Base-by-base conservation (phyloP, 2,797 vertebrate genomes). In the Lates japonicus region DNA sequence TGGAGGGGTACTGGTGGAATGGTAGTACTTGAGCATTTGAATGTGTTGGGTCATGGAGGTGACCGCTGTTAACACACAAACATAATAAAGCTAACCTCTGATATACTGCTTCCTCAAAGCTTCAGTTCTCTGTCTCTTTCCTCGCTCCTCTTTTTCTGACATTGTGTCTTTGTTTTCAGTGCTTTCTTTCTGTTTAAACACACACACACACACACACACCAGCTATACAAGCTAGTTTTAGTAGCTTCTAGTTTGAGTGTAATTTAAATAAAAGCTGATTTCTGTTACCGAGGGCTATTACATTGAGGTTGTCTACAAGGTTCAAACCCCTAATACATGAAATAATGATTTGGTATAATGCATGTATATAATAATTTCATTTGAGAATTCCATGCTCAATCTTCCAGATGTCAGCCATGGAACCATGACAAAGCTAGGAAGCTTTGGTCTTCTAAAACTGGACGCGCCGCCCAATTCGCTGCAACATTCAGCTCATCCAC, bases 371-470 rank as follows among this genome's bases (percentile, higher is more conserved):
- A n/a, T n/a, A n/a, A n/a, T n/a, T n/a, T n/a, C n/a, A n/a, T 70
- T 62, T n/a, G 12, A 5, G 22, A n/a, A 33, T 77, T 81, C 75
- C 0, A 74, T 39, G 1, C 9, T 33, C 39, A 35, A 57, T 61
- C 48, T 46, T 61, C 39, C 76, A 99, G 98, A 97, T 99, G 97
- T 97, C 98, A n/a, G 98, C 98, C 81, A 99, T 99, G 78, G 98
- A 99, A 99, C 96, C 17, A 99, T 99, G 98, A 98, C 98, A 0
- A 99, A 99, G 88, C 95, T 99, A 92, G 98, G 99, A 93, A 97
- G 96, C 89, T 99, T 98, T 61, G 96, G 97, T 1, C 96, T 97
- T 90, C 92, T 99, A 90, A 99, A 99, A 92, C 95, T 97, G 6
- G 98, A 99, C 70, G 87, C 95, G 0, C 93, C 96, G 0, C 94